A percentile compares a stretch with the other conserved stretches of the same genome.
phyloP scores from a whole-genome alignment of 2,113 vertebrate genomes.

The Saguinus midas region DNA sequence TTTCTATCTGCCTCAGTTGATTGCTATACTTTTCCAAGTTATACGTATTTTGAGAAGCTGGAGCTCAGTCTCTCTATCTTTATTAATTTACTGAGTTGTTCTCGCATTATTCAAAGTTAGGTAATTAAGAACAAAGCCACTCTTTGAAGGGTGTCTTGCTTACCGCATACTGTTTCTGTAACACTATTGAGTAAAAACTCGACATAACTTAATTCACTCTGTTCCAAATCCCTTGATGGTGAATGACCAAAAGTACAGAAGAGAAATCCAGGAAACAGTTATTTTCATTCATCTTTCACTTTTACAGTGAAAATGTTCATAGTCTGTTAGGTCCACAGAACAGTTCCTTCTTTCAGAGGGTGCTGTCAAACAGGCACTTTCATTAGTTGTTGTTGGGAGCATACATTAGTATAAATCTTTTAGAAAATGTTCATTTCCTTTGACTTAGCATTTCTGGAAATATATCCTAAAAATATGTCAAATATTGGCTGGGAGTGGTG shows the following conservation, averaged over 20 bases:
- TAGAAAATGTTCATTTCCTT: slow-evolving; percentile 28
- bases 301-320: not conserved
- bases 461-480: not conserved
- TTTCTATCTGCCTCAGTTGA: not conserved
- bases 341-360: not conserved
- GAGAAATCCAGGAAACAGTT: slow-evolving; percentile 5
- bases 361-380: not conserved
- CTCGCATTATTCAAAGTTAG: slow-evolving; percentile 16
- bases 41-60: not conserved
- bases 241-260: not conserved
- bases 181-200: not conserved
- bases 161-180: not conserved
- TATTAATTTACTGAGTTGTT: not conserved
- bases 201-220: not conserved
- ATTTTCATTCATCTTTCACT: not conserved
- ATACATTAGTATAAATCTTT: not conserved
- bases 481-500: not conserved
- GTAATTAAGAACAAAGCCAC: not conserved
- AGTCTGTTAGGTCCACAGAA: not conserved
- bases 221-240: not conserved
- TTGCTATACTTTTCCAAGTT: not conserved
- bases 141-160: slow-evolving; percentile 30
- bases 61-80: not conserved
- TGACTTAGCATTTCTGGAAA: not conserved
- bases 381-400: not conserved